These are phyloP conservation scores for Drosophila pegasa DNA, from an alignment of 2,888 invertebrate species.

Conservation along the genomic window DNA sequence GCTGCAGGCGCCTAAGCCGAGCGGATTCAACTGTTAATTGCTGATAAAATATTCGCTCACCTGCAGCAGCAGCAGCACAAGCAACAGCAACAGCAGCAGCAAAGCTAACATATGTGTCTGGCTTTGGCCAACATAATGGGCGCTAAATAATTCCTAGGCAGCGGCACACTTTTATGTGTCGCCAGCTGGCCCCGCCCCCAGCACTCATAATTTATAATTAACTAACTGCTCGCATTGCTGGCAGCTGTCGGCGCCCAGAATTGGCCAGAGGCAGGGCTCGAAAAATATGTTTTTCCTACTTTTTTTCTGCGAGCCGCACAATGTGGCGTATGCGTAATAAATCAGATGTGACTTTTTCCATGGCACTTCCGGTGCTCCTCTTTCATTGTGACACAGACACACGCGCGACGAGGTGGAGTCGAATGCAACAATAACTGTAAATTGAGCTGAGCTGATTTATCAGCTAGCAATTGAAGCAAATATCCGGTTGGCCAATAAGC, in stretches of 20 bases:
- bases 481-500: conserved; percentile 12
- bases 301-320: conserved; percentile 1
- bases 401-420: background rate
- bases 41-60: conserved; percentile 60
- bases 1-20: conserved; percentile 40
- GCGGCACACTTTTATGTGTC: conserved; percentile 35
- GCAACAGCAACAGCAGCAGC: conserved; percentile 14
- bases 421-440: conserved; percentile 20
- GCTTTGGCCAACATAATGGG: conserved; percentile 9
- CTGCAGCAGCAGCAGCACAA: conserved; percentile 33
- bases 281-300: background rate
- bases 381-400: background rate
- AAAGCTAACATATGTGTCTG: conserved; percentile 35
- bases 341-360: conserved; percentile 6
- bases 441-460: conserved; percentile 33
- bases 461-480: conserved; percentile 19
- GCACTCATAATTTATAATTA: conserved; percentile 70
- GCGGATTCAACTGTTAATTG: conserved; percentile 64
- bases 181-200: background rate
- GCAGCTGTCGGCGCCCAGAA: conserved; percentile 34
- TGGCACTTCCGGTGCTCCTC: conserved; percentile 7
- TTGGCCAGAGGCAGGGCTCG: conserved; percentile 9
- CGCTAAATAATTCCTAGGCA: conserved; percentile 13
- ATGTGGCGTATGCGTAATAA: conserved; percentile 51
- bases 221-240: conserved; percentile 38